These are phyloP conservation scores for Stichopus horrens DNA, from an alignment of 53 echinoderm and acorn worm species.

Conservation along the genomic window DNA sequence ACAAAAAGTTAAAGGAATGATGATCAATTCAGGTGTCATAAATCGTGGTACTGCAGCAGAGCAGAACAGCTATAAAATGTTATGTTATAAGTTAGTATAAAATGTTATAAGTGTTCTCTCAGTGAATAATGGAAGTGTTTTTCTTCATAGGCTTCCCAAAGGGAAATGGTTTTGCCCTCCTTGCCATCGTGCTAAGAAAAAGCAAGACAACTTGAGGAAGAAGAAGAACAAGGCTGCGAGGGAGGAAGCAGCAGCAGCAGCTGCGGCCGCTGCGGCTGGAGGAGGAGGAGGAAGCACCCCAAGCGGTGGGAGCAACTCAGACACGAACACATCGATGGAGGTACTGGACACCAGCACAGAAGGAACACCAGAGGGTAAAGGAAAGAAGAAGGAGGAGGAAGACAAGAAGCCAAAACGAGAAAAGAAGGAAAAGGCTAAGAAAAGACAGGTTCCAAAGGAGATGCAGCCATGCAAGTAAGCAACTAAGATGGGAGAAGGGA, in stretches of 20 bases:
- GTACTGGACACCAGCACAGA: slow-evolving; percentile 31
- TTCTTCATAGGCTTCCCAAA: slow-evolving; percentile 63
- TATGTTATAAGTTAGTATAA: no score
- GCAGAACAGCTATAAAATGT: no score
- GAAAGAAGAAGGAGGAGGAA: slow-evolving; percentile 50
- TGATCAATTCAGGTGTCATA: no score
- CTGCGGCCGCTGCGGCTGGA: slow-evolving; percentile 11
- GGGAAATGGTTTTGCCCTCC: slow-evolving; percentile 89
- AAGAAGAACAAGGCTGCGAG: slow-evolving; percentile 60
- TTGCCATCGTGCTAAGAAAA: slow-evolving; percentile 75
- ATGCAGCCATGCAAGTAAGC: slow-evolving; percentile 89
- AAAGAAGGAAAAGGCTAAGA: slow-evolving; percentile 65
- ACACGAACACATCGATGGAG: slow-evolving; percentile 27
- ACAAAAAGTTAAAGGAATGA: no score
- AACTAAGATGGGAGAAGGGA: neutral
- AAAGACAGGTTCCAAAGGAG: slow-evolving; percentile 74
- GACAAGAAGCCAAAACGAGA: slow-evolving; percentile 63
- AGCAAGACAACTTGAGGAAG: slow-evolving; percentile 72
- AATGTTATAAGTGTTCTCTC: no score
- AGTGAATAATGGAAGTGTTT: neutral
- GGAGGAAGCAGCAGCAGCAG: slow-evolving; percentile 21
- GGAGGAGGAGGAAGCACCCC: neutral
- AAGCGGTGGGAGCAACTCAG: slow-evolving; percentile 15
- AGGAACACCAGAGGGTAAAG: slow-evolving; percentile 43
- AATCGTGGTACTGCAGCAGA: no score